phyloP scores from a whole-genome alignment of 1,140 invertebrate genomes.

The Tetranychus urticae region DNA sequence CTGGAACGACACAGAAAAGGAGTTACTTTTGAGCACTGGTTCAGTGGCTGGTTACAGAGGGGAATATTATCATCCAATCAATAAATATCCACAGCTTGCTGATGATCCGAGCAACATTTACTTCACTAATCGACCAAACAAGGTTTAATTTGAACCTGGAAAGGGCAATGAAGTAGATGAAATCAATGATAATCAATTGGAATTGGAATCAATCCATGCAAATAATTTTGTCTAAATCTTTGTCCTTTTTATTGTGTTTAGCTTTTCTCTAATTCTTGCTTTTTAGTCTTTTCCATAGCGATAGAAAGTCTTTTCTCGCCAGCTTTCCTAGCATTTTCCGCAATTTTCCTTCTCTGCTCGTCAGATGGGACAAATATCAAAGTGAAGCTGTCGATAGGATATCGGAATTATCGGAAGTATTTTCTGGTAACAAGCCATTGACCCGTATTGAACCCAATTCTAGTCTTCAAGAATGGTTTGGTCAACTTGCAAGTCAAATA shows the following conservation, averaged over 20 bases:
- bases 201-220: too few species aligned
- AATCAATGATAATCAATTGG: too few species aligned
- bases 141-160: background rate
- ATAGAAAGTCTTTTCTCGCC: too few species aligned
- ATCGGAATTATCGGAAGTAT: slow-evolving; percentile 62
- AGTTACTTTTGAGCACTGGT: slow-evolving; percentile 59
- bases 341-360: slow-evolving; percentile 17
- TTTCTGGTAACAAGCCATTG: slow-evolving; percentile 60
- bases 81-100: slow-evolving; percentile 65
- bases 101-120: slow-evolving; percentile 88
- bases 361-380: slow-evolving; percentile 53
- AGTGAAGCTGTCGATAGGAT: slow-evolving; percentile 47
- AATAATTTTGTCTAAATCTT: too few species aligned
- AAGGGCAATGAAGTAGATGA: too few species aligned
- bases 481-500: slow-evolving; percentile 61
- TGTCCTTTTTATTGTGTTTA: too few species aligned
- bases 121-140: slow-evolving; percentile 31
- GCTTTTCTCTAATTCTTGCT: too few species aligned
- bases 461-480: slow-evolving; percentile 69
- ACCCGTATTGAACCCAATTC: slow-evolving; percentile 68
- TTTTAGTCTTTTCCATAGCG: too few species aligned
- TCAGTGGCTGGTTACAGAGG: slow-evolving; percentile 68
- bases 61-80: slow-evolving; percentile 65
- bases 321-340: too few species aligned
- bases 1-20: slow-evolving; percentile 75